Conservation (phyloP, 2,797 vertebrate species). For the Percopsis omiscomaycus region DNA sequence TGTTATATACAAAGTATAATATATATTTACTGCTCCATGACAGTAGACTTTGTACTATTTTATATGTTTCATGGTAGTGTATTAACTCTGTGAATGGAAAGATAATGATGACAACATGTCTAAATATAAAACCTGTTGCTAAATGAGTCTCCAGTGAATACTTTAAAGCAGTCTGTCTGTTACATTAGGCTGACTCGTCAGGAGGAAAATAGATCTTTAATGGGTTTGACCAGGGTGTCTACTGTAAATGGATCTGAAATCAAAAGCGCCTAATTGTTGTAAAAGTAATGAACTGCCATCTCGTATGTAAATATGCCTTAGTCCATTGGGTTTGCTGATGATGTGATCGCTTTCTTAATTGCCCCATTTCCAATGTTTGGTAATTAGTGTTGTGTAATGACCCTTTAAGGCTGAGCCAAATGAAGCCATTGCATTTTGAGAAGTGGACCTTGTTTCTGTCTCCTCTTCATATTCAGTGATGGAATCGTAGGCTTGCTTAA, state of each 20-base stretch:
- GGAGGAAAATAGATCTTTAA: constrained; percentile 63
- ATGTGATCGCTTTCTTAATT: constrained; percentile 74
- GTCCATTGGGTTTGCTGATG: constrained; percentile 70
- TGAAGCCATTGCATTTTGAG: constrained; percentile 59
- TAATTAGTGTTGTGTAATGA: constrained; percentile 76
- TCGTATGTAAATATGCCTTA: constrained; percentile 66
- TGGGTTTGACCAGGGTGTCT: constrained; percentile 42
- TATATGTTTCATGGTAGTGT: too few species aligned
- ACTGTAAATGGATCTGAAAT: constrained; percentile 46
- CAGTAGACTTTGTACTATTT: too few species aligned
- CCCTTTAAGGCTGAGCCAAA: constrained; percentile 66
- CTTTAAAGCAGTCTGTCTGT: constrained; percentile 40
- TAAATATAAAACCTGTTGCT: not conserved
- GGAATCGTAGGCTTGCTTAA: too few species aligned
- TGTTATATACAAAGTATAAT: too few species aligned
- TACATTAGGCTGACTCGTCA: constrained; percentile 47
- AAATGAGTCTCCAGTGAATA: constrained; percentile 32
- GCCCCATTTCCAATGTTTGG: constrained; percentile 75
- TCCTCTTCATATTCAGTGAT: too few species aligned
- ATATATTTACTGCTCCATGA: too few species aligned
- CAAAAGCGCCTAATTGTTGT: constrained; percentile 64
- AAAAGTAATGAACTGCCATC: constrained; percentile 47
- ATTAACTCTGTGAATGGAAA: too few species aligned
- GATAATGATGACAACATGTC: too few species aligned
- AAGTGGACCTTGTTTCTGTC: not conserved